phyloP scores from a whole-genome alignment of 2,888 invertebrate species.

The Scaptomyza tumidula region DNA sequence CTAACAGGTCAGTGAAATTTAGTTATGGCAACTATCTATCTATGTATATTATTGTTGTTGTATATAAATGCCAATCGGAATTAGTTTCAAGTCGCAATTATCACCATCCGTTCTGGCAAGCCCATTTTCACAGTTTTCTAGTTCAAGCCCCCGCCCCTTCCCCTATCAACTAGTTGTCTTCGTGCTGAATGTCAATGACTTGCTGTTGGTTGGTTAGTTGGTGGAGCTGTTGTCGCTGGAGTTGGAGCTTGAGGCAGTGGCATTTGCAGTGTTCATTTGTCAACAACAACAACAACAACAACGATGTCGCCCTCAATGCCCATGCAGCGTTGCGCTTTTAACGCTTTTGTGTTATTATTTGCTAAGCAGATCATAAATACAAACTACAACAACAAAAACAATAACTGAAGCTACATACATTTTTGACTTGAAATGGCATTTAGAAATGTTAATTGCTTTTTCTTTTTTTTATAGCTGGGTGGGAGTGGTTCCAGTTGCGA shows the following conservation, averaged over 20 bases:
- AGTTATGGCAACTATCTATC: conserved; percentile 2
- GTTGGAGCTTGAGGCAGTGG: conserved; percentile 47
- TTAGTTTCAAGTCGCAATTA: conserved; percentile 53
- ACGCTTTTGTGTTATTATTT: conserved; percentile 71
- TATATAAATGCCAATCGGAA: conserved; percentile 42
- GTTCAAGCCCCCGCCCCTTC: conserved; percentile 49
- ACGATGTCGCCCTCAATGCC: conserved; percentile 73
- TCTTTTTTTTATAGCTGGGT: conserved; percentile 7
- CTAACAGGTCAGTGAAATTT: conserved; percentile 28
- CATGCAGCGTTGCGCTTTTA: conserved; percentile 73
- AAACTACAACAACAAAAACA: conserved; percentile 29
- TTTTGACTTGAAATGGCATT: conserved; percentile 61
- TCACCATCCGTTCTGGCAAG: conserved; percentile 66
- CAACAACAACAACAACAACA: conserved; percentile 46
- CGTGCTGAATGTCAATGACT: conserved; percentile 68
- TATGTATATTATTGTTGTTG: conserved; percentile 20
- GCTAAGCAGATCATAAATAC: conserved; percentile 68
- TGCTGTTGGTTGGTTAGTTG: conserved; percentile 25
- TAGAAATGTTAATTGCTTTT: conserved; percentile 69
- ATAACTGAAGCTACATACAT: conserved; percentile 46
- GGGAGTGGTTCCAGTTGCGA: conserved; percentile 14
- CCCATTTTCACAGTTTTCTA: conserved; percentile 60
- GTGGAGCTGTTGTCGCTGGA: conserved; percentile 10
- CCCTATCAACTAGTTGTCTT: conserved; percentile 39
- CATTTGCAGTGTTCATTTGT: conserved; percentile 71